phyloP scores from a whole-genome alignment of 2,113 vertebrate species.

The Patagioenas fasciata region DNA sequence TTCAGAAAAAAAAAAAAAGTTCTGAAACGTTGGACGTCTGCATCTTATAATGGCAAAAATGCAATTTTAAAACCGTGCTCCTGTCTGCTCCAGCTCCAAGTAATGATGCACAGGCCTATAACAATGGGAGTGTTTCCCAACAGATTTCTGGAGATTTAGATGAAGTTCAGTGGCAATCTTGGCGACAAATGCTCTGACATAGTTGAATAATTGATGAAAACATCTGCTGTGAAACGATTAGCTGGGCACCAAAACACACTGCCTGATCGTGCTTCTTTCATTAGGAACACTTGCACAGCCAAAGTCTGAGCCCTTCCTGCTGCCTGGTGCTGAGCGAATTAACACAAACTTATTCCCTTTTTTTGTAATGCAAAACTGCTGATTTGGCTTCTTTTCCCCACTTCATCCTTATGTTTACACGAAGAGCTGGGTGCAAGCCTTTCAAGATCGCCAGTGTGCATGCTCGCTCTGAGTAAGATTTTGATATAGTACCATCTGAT shows the following conservation, averaged over 20 bases:
- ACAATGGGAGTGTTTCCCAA: not conserved
- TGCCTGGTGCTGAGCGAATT: not conserved
- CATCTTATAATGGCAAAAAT: not conserved
- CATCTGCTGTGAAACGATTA: not conserved
- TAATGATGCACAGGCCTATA: not conserved
- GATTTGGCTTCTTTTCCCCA: not conserved
- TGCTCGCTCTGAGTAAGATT: not conserved
- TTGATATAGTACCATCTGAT: not conserved
- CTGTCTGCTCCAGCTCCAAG: not conserved
- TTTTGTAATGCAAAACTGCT: not conserved
- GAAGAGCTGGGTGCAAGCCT: not conserved
- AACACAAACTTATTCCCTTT: not conserved
- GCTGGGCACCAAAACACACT: not conserved
- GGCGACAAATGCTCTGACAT: not conserved
- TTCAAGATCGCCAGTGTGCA: not conserved
- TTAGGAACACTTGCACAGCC: not conserved
- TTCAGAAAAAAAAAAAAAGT: not conserved
- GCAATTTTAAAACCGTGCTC: not conserved
- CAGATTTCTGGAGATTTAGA: not conserved
- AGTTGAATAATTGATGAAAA: not conserved
- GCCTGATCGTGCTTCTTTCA: not conserved
- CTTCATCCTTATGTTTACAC: not conserved
- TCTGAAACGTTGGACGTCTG: not conserved
- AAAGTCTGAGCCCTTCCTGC: not conserved
- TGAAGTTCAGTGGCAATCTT: not conserved